phyloP scores from a whole-genome alignment of 2,113 vertebrate genomes.

The Romanogobio albipinnatus region DNA sequence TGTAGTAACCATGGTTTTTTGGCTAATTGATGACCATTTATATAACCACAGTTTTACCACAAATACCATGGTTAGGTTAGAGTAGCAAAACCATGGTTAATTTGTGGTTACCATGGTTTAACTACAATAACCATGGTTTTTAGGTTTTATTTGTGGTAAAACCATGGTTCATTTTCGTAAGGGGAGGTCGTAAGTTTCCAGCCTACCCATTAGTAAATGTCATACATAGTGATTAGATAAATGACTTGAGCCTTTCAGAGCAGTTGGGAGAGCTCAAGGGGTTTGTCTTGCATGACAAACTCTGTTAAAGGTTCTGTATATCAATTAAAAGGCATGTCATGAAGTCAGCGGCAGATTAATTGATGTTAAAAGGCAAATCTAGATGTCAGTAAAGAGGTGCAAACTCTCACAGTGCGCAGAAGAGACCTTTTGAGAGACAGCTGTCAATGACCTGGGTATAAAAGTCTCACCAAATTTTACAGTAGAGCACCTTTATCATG shows the following conservation, averaged over 20 bases:
- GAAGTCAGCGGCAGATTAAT: not conserved
- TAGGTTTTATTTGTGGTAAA: too few species aligned
- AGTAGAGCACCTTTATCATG: constrained; percentile 56
- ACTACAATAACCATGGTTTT: too few species aligned
- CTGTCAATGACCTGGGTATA: constrained; percentile 15
- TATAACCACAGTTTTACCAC: too few species aligned
- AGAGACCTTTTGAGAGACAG: not conserved
- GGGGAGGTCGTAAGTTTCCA: not conserved
- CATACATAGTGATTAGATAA: not conserved
- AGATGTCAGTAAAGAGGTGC: not conserved
- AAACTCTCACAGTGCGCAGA: not conserved
- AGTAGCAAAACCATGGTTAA: too few species aligned
- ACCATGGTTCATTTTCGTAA: too few species aligned
- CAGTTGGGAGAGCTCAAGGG: not conserved
- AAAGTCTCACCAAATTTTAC: constrained; percentile 60
- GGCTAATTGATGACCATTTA: too few species aligned
- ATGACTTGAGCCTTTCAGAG: not conserved
- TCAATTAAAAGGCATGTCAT: not conserved
- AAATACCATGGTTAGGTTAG: too few species aligned
- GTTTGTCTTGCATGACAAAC: not conserved
- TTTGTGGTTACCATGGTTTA: too few species aligned
- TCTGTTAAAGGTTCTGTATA: not conserved
- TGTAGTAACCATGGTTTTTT: too few species aligned
- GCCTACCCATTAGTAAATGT: not conserved
- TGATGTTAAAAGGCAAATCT: not conserved